Percentiles rank a stretch among this genome's conserved stretches.
Conservation (phyloP, 2,113 vertebrate species). For the Ceyx cyanopectus region DNA sequence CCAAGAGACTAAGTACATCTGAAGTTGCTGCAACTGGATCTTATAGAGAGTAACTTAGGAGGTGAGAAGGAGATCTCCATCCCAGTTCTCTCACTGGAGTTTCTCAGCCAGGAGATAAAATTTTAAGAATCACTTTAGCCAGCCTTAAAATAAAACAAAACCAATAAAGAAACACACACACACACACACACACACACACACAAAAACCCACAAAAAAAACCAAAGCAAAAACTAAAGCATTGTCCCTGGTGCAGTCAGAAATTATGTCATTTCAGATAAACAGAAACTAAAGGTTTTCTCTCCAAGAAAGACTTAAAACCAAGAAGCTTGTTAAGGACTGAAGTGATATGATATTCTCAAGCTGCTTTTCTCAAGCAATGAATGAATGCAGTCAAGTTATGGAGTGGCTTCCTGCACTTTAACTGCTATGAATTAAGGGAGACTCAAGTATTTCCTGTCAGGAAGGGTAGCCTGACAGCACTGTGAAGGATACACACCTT, state of each 20-base stretch:
- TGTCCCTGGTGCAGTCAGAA: not conserved
- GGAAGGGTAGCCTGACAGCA: not conserved
- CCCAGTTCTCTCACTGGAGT: not conserved
- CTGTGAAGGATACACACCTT: not conserved
- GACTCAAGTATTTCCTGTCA: not conserved
- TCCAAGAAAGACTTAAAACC: not conserved
- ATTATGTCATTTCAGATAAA: not conserved
- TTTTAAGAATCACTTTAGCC: not conserved
- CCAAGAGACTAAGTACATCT: not conserved
- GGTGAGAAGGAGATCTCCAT: not conserved
- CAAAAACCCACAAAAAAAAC: not conserved
- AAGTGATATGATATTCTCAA: not conserved
- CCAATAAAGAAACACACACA: not conserved
- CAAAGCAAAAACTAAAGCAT: not conserved
- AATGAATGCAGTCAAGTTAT: not conserved
- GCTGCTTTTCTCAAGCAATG: not conserved
- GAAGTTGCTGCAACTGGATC: not conserved
- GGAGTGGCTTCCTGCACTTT: not conserved
- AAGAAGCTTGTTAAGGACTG: not conserved
- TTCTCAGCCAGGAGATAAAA: not conserved
- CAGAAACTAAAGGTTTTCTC: not conserved
- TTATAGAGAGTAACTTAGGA: not conserved
- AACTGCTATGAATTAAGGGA: not conserved
- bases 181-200: too few relatives aligned
- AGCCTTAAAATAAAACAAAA: not conserved